These are phyloP conservation scores for Alethe castanea DNA, from an alignment of 2,113 vertebrate genomes.

Conservation along the genomic window DNA sequence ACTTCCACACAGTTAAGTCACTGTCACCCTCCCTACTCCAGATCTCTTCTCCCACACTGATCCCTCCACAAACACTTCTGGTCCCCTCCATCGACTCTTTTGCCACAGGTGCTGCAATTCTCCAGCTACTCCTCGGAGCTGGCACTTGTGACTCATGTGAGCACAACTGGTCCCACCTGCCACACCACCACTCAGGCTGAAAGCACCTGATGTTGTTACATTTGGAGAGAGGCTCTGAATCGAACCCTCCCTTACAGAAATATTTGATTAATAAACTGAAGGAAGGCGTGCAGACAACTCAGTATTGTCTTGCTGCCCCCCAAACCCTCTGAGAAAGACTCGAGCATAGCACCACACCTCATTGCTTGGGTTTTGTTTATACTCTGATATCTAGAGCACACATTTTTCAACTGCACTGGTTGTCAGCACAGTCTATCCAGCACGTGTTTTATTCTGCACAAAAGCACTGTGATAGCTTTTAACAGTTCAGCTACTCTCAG, in stretches of 20 bases:
- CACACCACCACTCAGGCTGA: background rate
- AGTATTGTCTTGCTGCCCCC: background rate
- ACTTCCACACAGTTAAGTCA: background rate
- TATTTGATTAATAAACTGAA: background rate
- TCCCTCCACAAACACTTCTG: background rate
- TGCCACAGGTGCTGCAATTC: background rate
- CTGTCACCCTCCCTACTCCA: background rate
- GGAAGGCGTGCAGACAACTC: background rate
- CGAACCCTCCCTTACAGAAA: background rate
- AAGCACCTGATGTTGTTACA: background rate
- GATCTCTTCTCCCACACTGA: background rate
- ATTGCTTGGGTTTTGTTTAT: background rate
- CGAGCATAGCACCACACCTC: background rate
- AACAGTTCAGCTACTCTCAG: background rate
- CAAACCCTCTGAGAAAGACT: background rate
- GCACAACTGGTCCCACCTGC: conserved; percentile 16
- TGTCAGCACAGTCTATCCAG: background rate
- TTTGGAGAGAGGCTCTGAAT: background rate
- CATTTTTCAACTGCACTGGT: background rate
- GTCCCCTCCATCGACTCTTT: background rate
- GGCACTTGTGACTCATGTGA: background rate
- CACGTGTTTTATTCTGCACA: background rate
- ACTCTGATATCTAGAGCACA: background rate
- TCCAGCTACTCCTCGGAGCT: background rate
- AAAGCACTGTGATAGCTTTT: background rate